Base-by-base conservation (phyloP, 2,797 vertebrate species). In the Pagetopsis macropterus region DNA sequence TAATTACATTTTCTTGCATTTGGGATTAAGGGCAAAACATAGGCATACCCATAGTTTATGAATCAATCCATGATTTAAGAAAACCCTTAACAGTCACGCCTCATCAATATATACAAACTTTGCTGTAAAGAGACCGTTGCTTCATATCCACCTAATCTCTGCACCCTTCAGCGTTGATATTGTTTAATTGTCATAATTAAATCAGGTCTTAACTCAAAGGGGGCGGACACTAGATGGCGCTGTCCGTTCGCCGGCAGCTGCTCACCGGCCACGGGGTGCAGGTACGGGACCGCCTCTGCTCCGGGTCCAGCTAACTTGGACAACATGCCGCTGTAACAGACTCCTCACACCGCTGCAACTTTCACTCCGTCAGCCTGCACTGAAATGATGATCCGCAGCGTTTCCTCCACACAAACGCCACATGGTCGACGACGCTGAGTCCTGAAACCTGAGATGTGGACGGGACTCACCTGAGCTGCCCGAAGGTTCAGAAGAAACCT, bases 201-300 rank as follows among this genome's bases (percentile, higher is more conserved):
- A 23, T 15, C 6, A 3, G 1, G 21, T 46, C 4, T 16, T 9
- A 3, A 0, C 3, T 4, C 1, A 0, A 17, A 12, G 3, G 4
- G 3, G 3, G 0, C 2, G 27, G 7, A 88, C 92, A 59, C 72
- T n/a, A 87, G 92, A 69, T 84, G 89, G 76, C 84, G 87, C 57
- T 49, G 16, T 50, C 49, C 0, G 31, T 5, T 68, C 3, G 69
- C 54, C 0, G 12, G 54, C 31, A 1, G 56, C 33, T 0, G 51
- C 33, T 2, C 27, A 3, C 23, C 65, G 3, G 56, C 62, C 1
- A 44, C 44, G 1, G 49, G 1, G 41, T 17, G 62, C 91, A 91
- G 89, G 91, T 93, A 87, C 70, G 81, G 88, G 85, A 64, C 91
- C 91, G 90, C 92, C 92, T 92, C 90, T 76, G 80, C 79, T 41